Evolutionary conservation across 1,140 invertebrate species (phyloP).

Genomic region (Polypedilum vanderplanki): DNA sequence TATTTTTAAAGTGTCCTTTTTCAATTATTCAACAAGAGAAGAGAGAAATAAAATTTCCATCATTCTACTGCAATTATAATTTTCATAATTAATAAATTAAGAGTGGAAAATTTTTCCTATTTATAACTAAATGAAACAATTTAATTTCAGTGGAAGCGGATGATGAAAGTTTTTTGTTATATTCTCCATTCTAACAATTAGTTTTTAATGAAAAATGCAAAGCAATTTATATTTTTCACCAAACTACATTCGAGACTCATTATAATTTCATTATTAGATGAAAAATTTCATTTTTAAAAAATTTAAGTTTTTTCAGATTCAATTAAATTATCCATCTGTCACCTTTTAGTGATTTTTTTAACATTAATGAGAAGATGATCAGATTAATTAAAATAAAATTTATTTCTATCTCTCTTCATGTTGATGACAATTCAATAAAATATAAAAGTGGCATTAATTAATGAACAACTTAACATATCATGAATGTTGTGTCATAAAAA

Average conservation of each 20-base stretch:
- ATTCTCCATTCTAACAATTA: neutral
- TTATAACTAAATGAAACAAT: neutral
- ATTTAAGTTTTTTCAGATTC: neutral
- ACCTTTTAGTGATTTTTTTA: too few relatives aligned
- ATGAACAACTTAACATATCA: conserved; percentile 26
- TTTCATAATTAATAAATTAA: neutral
- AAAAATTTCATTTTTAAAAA: neutral
- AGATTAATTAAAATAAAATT: too few relatives aligned
- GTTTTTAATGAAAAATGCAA: neutral
- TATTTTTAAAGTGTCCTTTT: neutral
- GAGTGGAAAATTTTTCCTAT: neutral
- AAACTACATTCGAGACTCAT: neutral
- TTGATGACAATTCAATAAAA: neutral
- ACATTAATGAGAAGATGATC: too few relatives aligned
- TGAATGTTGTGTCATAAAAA: conserved; percentile 26
- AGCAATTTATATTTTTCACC: neutral
- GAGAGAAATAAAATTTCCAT: too few relatives aligned
- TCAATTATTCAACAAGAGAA: neutral
- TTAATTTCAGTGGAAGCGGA: too few relatives aligned
- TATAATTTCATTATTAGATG: neutral
- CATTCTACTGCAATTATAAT: neutral
- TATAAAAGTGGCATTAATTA: conserved; percentile 18
- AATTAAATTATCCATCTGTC: too few relatives aligned
- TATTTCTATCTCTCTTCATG: neutral
- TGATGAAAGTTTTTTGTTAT: neutral